These are phyloP conservation scores for Leptothorax acervorum DNA, from an alignment of 2,888 invertebrate species.

Conservation along the genomic window DNA sequence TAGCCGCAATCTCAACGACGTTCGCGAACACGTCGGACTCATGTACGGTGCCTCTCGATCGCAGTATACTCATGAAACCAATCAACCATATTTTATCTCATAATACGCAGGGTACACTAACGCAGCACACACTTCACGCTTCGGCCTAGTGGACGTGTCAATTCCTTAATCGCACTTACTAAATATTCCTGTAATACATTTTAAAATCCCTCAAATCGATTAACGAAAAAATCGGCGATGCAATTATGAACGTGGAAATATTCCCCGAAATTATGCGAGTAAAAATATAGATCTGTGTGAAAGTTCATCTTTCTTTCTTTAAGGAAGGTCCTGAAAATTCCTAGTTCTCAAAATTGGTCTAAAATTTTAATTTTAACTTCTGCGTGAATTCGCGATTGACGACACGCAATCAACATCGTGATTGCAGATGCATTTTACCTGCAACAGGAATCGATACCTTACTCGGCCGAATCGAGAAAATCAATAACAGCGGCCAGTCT, in stretches of 20 bases:
- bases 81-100: conserved; percentile 60
- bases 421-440: conserved; percentile 6
- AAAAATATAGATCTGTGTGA: not conserved
- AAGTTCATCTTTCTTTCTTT: not conserved
- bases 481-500: conserved; percentile 57
- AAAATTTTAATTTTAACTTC: not conserved
- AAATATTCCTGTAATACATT: not conserved
- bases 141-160: conserved; percentile 52
- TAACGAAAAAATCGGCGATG: not conserved
- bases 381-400: not conserved
- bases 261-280: not conserved
- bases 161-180: not conserved
- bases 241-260: not conserved
- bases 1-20: conserved; percentile 42
- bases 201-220: not conserved
- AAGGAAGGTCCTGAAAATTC: not conserved
- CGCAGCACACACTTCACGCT: conserved; percentile 24
- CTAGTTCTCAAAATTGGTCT: not conserved
- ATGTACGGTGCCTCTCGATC: conserved; percentile 68
- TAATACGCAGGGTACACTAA: conserved; percentile 55
- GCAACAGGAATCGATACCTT: conserved; percentile 30
- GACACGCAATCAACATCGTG: conserved; percentile 11
- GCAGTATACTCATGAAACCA: conserved; percentile 56
- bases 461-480: conserved; percentile 57
- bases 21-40: conserved; percentile 58